Evolutionary conservation across 2,113 vertebrate species (phyloP).

Genomic region (Bubo scandiacus): DNA sequence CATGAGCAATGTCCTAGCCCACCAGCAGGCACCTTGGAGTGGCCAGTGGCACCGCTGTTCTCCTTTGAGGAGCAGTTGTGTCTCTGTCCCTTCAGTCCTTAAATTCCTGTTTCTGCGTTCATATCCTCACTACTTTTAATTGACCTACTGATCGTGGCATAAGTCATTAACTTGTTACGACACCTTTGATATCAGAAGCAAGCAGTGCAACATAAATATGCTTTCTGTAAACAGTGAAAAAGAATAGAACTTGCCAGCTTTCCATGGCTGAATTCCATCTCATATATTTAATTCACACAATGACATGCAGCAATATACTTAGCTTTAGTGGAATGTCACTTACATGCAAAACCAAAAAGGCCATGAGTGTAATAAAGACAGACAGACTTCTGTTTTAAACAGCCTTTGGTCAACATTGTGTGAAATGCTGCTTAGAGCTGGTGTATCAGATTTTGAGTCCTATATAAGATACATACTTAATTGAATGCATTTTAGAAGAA

Average conservation of each 20-base stretch:
- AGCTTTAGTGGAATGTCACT: not conserved
- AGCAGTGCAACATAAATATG: not conserved
- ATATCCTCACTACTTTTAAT: not conserved
- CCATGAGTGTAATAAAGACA: not conserved
- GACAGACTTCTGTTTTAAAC: not conserved
- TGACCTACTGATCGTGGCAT: not conserved
- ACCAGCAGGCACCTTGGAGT: not conserved
- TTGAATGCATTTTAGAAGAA: not conserved
- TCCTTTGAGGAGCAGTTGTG: not conserved
- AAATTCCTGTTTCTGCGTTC: not conserved
- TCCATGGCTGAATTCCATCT: not conserved
- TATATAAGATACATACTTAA: not conserved
- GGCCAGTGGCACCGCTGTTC: not conserved
- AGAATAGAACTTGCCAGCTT: not conserved
- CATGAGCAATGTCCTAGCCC: not conserved
- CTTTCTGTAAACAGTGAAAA: not conserved
- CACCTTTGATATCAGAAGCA: not conserved
- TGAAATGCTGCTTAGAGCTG: not conserved
- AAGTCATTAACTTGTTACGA: not conserved
- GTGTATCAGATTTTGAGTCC: not conserved
- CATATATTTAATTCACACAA: not conserved
- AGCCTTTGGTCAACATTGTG: not conserved
- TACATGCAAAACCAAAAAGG: not conserved
- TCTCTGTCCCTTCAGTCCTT: not conserved
- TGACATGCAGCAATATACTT: not conserved